Base-by-base conservation (phyloP, 2,797 vertebrate genomes). In the Margarornis squamiger region DNA sequence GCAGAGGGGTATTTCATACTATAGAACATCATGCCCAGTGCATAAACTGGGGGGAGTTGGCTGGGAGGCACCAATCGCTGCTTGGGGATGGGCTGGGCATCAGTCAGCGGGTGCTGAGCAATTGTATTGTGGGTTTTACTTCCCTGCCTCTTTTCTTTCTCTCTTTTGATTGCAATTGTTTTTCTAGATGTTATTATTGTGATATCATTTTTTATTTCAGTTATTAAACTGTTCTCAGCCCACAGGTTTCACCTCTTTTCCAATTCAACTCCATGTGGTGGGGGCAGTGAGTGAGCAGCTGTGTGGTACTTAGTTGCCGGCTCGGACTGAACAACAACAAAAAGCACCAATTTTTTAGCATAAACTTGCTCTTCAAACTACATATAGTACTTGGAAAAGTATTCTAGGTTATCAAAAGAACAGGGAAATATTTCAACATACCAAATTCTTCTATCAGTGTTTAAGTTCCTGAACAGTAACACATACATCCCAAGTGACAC, bases 381-480 rank as follows among this genome's bases (percentile, higher is more conserved):
- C 3, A 2, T 72, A 43, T 36, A 84, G 30, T 16, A 48, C 43
- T 79, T 75, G 48, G n/a, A 48, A 95, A 90, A 88, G 39, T 73
- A 55, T 58, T 86, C 23, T 34, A 72, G 39, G 43, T 76, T 55
- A 73, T 86, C 62, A 72, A 88, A 93, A 86, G 55, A 34, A 14
- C 62, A 88, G 32, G 30, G 45, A 90, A 81, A 73, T 86, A 70
- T 92, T 95, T 79, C 62, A 84, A 12, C 38, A 22, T 76, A 61
- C 9, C 15, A 0, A 30, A 23, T 86, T 83, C 90, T 94, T 84
- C 38, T 54, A 68, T 67, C 48, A 58, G 14, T 71, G 12, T 68
- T 86, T 87, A 63, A 91, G 77, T 92, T 94, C 54, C 72, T 72
- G 52, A 65, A 34, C 14, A n/a, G 51, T 48, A 92, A 38, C 24